Evolutionary conservation across 2,113 vertebrate genomes (phyloP).

Genomic region (Toxostoma redivivum): DNA sequence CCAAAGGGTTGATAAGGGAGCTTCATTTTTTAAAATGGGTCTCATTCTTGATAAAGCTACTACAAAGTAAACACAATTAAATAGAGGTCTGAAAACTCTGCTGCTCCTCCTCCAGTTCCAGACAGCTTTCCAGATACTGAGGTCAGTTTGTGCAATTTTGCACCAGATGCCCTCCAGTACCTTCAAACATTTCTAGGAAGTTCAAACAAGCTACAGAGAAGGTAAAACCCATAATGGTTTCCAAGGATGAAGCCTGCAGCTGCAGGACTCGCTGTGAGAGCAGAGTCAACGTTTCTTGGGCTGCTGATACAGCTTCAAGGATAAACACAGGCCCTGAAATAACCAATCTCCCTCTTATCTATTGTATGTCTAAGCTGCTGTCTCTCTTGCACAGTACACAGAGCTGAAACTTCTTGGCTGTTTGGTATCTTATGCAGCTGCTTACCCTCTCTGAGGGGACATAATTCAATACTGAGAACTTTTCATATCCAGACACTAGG

Average conservation of each 20-base stretch:
- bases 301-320: background rate
- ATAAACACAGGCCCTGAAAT: background rate
- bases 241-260: background rate
- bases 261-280: background rate
- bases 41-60: background rate
- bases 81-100: background rate
- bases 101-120: background rate
- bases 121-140: background rate
- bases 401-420: background rate
- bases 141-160: background rate
- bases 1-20: background rate
- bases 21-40: background rate
- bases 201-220: background rate
- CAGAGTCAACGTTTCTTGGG: background rate
- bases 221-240: background rate
- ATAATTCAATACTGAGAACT: background rate
- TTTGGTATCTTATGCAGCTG: background rate
- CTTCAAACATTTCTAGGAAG: background rate
- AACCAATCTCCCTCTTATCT: background rate
- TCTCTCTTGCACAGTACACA: background rate
- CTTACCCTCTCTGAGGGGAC: background rate
- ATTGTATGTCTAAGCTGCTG: background rate
- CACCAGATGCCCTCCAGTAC: background rate
- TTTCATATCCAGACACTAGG: rapidly evolving
- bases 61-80: background rate